Evolutionary conservation across 2,888 invertebrate species (phyloP).

Genomic region (Gastrophysa polygoni): DNA sequence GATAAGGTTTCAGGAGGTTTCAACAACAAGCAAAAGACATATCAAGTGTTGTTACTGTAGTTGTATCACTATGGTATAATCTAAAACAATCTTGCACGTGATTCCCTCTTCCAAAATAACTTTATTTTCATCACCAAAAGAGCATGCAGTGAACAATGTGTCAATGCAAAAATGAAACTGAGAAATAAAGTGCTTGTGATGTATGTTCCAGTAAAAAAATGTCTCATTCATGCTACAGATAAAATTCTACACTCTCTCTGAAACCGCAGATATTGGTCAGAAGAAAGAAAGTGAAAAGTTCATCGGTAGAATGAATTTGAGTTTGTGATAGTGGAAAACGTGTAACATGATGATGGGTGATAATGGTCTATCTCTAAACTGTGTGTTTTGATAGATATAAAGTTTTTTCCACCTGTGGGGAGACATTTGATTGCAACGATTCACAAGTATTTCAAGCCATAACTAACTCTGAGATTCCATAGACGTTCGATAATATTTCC

Average conservation of each 20-base stretch:
- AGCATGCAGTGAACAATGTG: neutral
- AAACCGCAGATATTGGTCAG: too few relatives aligned
- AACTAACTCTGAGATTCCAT: too few relatives aligned
- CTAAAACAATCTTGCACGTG: neutral
- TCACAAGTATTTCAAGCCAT: neutral
- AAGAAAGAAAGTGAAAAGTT: neutral
- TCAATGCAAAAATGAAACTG: neutral
- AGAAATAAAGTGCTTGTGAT: neutral
- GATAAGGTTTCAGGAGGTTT: neutral
- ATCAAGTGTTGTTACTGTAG: too few relatives aligned
- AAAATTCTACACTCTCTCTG: neutral
- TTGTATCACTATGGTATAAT: too few relatives aligned
- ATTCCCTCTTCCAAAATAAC: neutral
- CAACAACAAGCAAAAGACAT: neutral
- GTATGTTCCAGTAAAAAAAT: neutral
- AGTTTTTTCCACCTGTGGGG: neutral
- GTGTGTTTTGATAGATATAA: neutral
- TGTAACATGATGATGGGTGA: neutral
- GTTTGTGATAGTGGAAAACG: neutral
- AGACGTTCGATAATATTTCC: neutral
- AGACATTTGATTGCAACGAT: neutral
- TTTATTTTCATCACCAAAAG: neutral
- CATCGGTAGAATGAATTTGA: neutral
- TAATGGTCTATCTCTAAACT: conserved; percentile 1
- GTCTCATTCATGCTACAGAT: neutral